Percentiles rank a stretch among this genome's conserved stretches.
These are phyloP conservation scores for Tenodera sinensis DNA, from an alignment of 2,888 invertebrate genomes.

Conservation along the genomic window DNA sequence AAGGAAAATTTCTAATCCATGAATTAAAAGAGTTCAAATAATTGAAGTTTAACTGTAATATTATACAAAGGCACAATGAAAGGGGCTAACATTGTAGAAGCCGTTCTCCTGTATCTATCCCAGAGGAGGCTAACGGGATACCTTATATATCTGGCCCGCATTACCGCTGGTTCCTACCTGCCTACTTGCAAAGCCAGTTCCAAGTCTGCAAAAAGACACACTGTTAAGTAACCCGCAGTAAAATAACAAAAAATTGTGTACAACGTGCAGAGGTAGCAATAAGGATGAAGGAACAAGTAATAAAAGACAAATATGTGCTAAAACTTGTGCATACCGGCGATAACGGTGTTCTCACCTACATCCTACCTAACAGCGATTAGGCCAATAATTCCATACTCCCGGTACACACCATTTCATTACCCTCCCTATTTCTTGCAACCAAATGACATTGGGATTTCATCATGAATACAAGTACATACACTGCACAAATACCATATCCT, in stretches of 20 bases:
- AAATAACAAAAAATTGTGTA: not conserved
- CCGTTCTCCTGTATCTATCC: too few relatives aligned
- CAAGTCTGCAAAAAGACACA: not conserved
- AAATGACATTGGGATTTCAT: too few relatives aligned
- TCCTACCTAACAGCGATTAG: not conserved
- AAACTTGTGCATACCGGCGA: not conserved
- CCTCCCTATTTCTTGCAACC: too few relatives aligned
- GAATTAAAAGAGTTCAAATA: too few relatives aligned
- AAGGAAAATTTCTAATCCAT: too few relatives aligned
- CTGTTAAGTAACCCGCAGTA: not conserved
- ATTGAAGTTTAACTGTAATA: too few relatives aligned
- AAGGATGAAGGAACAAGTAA: not conserved
- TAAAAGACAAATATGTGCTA: not conserved
- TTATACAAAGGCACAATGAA: too few relatives aligned
- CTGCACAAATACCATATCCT: too few relatives aligned
- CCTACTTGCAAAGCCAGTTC: not conserved
- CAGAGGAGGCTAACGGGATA: not conserved
- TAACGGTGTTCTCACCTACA: not conserved
- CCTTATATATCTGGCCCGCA: not conserved
- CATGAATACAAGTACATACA: too few relatives aligned
- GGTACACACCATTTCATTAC: too few relatives aligned
- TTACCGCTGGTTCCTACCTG: not conserved
- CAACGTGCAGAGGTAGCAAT: not conserved
- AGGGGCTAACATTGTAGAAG: too few relatives aligned
- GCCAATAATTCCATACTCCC: too few relatives aligned